A percentile compares a stretch with the other conserved stretches of the same genome.
These are phyloP conservation scores for Hydrotaea diabolus DNA, from an alignment of 2,888 invertebrate genomes.

Conservation along the genomic window DNA sequence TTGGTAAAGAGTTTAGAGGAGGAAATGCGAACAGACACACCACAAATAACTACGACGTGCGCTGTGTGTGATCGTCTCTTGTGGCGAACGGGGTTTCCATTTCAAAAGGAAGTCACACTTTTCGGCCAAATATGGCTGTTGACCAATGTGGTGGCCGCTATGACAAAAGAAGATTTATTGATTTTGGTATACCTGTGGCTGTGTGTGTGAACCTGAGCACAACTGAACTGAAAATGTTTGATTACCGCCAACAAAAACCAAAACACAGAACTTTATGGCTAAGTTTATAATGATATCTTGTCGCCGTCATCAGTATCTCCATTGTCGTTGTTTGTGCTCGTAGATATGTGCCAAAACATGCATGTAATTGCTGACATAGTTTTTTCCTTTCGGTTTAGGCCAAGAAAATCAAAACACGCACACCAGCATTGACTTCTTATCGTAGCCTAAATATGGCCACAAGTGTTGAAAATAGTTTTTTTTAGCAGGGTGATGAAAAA, in stretches of 20 bases:
- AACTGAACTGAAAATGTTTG: background rate
- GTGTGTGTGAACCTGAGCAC: background rate
- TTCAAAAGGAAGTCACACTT: conserved; percentile 67
- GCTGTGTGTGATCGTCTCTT: background rate
- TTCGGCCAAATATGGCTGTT: conserved; percentile 56
- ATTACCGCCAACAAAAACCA: conserved; percentile 5
- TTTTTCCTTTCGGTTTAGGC: conserved; percentile 38
- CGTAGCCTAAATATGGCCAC: conserved; percentile 32
- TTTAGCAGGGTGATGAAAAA: conserved; percentile 33
- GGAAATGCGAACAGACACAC: conserved; percentile 44
- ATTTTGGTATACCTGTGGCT: conserved; percentile 28
- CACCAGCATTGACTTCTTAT: conserved; percentile 37
- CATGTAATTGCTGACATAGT: conserved; percentile 67
- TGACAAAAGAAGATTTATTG: conserved; percentile 62
- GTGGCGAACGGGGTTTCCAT: background rate
- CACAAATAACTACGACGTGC: conserved; percentile 18
- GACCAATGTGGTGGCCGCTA: conserved; percentile 23
- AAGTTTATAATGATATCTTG: conserved; percentile 53
- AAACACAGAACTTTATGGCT: conserved; percentile 56
- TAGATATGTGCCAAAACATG: conserved; percentile 62
- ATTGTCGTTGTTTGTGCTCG: conserved; percentile 38
- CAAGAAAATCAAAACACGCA: conserved; percentile 22
- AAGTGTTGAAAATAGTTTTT: conserved; percentile 57
- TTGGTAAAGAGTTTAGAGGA: conserved; percentile 26
- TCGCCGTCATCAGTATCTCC: background rate